These are phyloP conservation scores for Agriopis marginaria DNA, from an alignment of 2,888 invertebrate species.

Conservation along the genomic window DNA sequence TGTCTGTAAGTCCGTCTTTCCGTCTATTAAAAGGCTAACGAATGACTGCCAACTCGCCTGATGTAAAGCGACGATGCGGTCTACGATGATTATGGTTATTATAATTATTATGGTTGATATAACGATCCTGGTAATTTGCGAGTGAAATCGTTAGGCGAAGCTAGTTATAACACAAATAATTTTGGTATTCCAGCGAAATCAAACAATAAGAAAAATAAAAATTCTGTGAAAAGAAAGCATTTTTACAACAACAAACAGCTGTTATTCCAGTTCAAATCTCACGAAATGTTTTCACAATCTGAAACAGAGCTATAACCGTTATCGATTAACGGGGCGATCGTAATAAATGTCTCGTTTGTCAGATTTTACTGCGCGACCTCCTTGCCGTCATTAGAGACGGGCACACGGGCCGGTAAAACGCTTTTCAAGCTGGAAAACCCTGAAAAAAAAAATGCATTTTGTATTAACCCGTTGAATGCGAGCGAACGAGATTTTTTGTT, in stretches of 20 bases:
- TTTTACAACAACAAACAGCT: slow-evolving; percentile 13
- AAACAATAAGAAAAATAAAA: slow-evolving; percentile 2
- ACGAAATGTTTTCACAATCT: slow-evolving; percentile 31
- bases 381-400: slow-evolving; percentile 35
- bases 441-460: too few relatives aligned
- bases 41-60: too few relatives aligned
- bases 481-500: too few relatives aligned
- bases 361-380: slow-evolving; percentile 63
- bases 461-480: too few relatives aligned
- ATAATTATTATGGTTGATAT: too few relatives aligned
- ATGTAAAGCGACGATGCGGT: too few relatives aligned
- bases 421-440: not conserved
- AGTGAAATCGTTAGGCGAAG: too few relatives aligned
- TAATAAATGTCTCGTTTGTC: slow-evolving; percentile 68
- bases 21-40: too few relatives aligned
- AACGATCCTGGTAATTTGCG: too few relatives aligned
- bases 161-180: not conserved
- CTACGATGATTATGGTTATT: too few relatives aligned
- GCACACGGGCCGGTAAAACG: slow-evolving; percentile 10
- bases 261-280: slow-evolving; percentile 13
- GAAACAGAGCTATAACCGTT: slow-evolving; percentile 35
- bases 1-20: too few relatives aligned
- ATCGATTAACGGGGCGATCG: slow-evolving; percentile 56
- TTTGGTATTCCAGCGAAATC: not conserved
- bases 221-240: not conserved